Evolutionary conservation across 2,113 vertebrate species (phyloP).

Genomic region (Isurus oxyrinchus): DNA sequence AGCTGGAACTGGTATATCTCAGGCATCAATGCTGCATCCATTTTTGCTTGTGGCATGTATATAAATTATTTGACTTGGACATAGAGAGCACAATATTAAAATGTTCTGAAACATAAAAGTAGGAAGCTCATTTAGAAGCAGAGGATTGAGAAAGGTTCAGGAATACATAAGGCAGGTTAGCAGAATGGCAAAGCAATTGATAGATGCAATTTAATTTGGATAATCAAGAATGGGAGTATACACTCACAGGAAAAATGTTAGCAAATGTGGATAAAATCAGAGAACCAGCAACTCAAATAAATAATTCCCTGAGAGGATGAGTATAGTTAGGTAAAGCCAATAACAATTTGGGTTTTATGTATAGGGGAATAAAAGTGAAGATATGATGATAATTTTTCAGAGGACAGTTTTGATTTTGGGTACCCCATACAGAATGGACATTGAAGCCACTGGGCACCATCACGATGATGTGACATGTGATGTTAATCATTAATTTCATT

Average conservation of each 20-base stretch:
- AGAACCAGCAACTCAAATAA: background rate
- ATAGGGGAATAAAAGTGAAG: background rate
- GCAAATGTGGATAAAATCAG: background rate
- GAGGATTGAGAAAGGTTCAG: background rate
- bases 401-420: background rate
- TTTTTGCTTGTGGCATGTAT: background rate
- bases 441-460: background rate
- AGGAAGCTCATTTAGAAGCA: background rate
- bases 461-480: no score
- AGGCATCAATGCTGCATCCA: background rate
- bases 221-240: background rate
- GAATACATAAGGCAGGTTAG: background rate
- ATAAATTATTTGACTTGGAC: background rate
- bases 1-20: background rate
- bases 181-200: background rate
- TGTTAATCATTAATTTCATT: no score
- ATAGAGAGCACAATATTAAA: background rate
- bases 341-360: background rate
- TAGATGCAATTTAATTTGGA: background rate
- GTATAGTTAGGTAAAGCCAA: no score
- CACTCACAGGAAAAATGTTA: background rate
- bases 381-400: background rate
- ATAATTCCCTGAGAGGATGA: background rate
- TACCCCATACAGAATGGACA: background rate
- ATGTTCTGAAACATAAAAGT: background rate